Percentiles rank a stretch among this genome's conserved stretches.
These are phyloP conservation scores for Epizoanthus rinbou DNA, from an alignment of 92 coral and sea anemone species.

Conservation along the genomic window DNA sequence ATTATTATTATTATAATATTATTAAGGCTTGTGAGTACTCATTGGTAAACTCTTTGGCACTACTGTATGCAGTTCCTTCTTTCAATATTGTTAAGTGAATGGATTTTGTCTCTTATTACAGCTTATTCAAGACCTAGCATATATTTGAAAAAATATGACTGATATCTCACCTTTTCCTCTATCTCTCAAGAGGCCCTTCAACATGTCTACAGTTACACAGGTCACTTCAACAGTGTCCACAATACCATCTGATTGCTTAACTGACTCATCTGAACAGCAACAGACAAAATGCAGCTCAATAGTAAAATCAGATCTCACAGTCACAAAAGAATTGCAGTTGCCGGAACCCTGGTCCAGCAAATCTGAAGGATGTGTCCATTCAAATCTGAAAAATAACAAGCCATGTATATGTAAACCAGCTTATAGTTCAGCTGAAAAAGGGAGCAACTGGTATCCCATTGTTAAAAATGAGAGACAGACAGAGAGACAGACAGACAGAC, in stretches of 20 bases:
- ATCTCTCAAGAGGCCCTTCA: constrained; percentile 73
- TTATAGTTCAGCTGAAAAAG: too few relatives aligned
- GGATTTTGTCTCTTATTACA: too few relatives aligned
- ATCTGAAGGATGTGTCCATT: constrained; percentile 45
- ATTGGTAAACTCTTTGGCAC: too few relatives aligned
- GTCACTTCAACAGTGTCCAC: constrained; percentile 14
- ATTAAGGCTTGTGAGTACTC: too few relatives aligned
- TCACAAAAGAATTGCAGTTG: constrained; percentile 38
- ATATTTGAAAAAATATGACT: background rate
- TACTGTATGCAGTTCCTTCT: too few relatives aligned
- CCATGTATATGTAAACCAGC: background rate
- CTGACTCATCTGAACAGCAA: background rate
- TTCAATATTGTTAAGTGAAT: too few relatives aligned
- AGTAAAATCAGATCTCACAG: constrained; percentile 41
- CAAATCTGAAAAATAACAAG: constrained; percentile 48
- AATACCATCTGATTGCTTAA: background rate
- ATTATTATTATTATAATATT: too few relatives aligned
- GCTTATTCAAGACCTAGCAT: too few relatives aligned
- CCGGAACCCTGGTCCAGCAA: constrained; percentile 22
- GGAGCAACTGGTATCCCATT: too few relatives aligned
- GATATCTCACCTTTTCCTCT: constrained; percentile 80
- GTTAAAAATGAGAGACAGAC: too few relatives aligned
- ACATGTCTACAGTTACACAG: constrained; percentile 64
- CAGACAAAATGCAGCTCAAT: constrained; percentile 41
- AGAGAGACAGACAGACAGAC: too few relatives aligned